Evolutionary conservation across 2,888 invertebrate genomes (phyloP).

Genomic region (Leptinotarsa juncta): DNA sequence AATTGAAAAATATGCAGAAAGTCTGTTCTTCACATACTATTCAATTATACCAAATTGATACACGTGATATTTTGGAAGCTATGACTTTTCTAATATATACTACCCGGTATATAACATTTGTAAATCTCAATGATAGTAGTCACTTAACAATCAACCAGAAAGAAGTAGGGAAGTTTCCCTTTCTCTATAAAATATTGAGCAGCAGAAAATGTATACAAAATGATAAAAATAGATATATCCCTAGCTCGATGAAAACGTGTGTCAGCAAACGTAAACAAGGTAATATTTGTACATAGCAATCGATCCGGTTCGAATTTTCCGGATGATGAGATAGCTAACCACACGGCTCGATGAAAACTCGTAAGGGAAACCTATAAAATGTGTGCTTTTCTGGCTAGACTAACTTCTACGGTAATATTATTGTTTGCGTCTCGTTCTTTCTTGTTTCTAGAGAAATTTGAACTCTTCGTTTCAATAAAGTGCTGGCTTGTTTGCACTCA

Average conservation of each 20-base stretch:
- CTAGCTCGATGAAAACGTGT: background rate
- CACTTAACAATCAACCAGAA: too few relatives aligned
- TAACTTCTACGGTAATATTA: background rate
- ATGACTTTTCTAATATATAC: too few relatives aligned
- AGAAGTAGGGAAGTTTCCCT: too few relatives aligned
- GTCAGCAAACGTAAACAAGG: background rate
- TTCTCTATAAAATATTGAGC: too few relatives aligned
- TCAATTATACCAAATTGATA: too few relatives aligned
- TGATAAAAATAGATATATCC: too few relatives aligned
- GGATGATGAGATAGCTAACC: constrained; percentile 15
- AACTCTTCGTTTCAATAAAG: constrained; percentile 1
- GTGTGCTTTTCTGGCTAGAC: constrained; percentile 14
- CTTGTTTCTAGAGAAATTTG: background rate
- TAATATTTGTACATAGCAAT: constrained; percentile 25
- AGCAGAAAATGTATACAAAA: too few relatives aligned
- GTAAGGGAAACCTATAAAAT: constrained; percentile 32
- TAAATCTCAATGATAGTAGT: too few relatives aligned
- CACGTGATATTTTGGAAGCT: too few relatives aligned
- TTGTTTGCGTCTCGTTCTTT: background rate
- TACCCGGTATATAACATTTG: too few relatives aligned
- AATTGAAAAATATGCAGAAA: too few relatives aligned
- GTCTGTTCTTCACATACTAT: too few relatives aligned
- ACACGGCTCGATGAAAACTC: constrained; percentile 28
- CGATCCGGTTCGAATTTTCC: constrained; percentile 18
- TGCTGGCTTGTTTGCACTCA: background rate